phyloP scores from a whole-genome alignment of 1,140 invertebrate species.

The Pomacea maculata region DNA sequence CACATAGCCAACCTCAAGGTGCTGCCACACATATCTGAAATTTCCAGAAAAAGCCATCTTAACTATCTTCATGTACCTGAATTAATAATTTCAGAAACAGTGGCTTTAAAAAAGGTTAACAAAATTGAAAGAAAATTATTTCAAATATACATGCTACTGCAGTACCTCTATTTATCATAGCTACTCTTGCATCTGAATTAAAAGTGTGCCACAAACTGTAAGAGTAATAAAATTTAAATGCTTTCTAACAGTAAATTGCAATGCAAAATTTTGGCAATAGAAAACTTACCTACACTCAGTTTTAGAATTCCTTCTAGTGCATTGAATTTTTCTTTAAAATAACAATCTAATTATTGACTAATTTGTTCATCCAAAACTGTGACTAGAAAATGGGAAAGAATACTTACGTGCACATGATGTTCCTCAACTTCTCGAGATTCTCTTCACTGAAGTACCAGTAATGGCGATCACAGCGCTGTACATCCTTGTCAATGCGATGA shows the following conservation, averaged over 20 bases:
- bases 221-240: too few species aligned
- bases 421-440: slow-evolving; percentile 92
- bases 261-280: too few species aligned
- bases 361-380: background rate
- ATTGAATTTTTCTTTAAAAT: background rate
- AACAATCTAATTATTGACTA: background rate
- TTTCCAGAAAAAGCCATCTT: too few species aligned
- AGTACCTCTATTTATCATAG: too few species aligned
- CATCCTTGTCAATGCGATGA: slow-evolving; percentile 96
- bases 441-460: slow-evolving; percentile 87
- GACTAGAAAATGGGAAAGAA: background rate
- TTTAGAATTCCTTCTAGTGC: background rate
- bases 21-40: slow-evolving; percentile 89
- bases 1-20: slow-evolving; percentile 83
- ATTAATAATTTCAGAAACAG: too few species aligned
- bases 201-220: too few species aligned
- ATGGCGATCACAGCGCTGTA: slow-evolving; percentile 92
- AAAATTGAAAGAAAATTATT: too few species aligned
- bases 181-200: too few species aligned
- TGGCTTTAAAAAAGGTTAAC: background rate
- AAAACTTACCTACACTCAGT: background rate
- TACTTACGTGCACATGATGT: slow-evolving; percentile 92
- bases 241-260: too few species aligned
- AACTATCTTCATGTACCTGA: too few species aligned
- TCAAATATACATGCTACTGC: too few species aligned